phyloP scores from a whole-genome alignment of 2,113 vertebrate genomes.

The Passer montanus region DNA sequence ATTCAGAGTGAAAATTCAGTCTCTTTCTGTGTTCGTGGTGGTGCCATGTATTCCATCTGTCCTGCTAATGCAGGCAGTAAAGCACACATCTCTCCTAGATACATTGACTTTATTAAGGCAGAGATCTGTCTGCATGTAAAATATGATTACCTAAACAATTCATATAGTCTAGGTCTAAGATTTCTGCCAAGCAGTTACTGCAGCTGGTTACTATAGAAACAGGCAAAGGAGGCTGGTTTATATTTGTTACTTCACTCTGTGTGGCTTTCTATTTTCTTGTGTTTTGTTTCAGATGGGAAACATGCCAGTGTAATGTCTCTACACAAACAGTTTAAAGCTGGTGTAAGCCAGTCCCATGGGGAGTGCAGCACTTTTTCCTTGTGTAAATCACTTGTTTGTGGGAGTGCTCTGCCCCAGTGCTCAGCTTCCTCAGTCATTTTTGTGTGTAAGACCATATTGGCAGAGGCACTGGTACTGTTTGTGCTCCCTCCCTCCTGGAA shows the following conservation, averaged over 20 bases:
- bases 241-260: neutral
- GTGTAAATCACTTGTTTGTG: neutral
- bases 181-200: slow-evolving; percentile 2
- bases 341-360: neutral
- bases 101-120: neutral
- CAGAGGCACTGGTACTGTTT: neutral
- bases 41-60: neutral
- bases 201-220: slow-evolving; percentile 45
- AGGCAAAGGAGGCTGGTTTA: slow-evolving; percentile 5
- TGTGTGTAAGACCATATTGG: neutral
- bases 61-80: neutral
- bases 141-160: slow-evolving; percentile 45
- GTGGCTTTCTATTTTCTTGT: neutral
- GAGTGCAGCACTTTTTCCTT: neutral
- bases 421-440: neutral
- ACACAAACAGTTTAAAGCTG: neutral
- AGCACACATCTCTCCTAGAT: neutral
- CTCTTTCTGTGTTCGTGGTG: neutral
- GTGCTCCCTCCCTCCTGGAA: neutral
- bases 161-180: slow-evolving; percentile 9
- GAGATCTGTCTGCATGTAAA: neutral
- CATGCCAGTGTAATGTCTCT: neutral
- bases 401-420: neutral
- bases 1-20: neutral
- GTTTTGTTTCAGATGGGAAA: neutral